Percentiles rank a stretch among this genome's conserved stretches.
Evolutionary conservation across 2,797 vertebrate species (phyloP).

Genomic region (Alauda arvensis): DNA sequence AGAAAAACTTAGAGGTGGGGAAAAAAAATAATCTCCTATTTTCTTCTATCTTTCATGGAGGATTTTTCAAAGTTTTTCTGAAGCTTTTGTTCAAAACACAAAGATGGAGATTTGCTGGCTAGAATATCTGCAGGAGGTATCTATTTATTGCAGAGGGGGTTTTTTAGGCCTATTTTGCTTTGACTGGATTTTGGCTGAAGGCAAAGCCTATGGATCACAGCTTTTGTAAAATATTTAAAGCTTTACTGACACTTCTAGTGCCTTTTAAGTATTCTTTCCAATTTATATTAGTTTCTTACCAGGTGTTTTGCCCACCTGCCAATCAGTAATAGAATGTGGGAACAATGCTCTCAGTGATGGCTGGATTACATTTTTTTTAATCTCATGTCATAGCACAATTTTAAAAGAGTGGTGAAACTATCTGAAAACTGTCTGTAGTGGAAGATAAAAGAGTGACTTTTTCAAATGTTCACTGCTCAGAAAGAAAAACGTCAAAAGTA

Average conservation of each 20-base stretch:
- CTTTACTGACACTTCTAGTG: not conserved
- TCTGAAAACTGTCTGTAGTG: not conserved
- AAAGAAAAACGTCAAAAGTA: not conserved
- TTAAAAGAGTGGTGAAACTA: not conserved
- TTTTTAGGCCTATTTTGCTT: not conserved
- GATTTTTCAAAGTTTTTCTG: slow-evolving; percentile 13
- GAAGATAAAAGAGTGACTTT: slow-evolving; percentile 4
- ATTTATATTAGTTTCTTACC: slow-evolving; percentile 10
- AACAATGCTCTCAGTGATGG: not conserved
- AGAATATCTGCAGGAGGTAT: not conserved
- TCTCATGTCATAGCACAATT: not conserved
- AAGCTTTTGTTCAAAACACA: slow-evolving; percentile 29
- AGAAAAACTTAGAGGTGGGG: not conserved
- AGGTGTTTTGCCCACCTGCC: not conserved
- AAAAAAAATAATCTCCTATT: not conserved
- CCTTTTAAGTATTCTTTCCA: slow-evolving; percentile 37
- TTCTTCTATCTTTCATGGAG: not conserved
- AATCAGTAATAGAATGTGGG: slow-evolving; percentile 1
- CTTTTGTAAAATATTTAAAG: slow-evolving; percentile 35
- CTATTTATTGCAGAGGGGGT: not conserved
- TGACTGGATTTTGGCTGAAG: slow-evolving; percentile 8
- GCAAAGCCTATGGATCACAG: not conserved
- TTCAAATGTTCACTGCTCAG: not conserved
- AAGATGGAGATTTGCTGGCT: not conserved
- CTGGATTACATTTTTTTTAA: not conserved